Evolutionary conservation across 2,888 invertebrate genomes (phyloP).

Genomic region (Opisthograptis luteolata): DNA sequence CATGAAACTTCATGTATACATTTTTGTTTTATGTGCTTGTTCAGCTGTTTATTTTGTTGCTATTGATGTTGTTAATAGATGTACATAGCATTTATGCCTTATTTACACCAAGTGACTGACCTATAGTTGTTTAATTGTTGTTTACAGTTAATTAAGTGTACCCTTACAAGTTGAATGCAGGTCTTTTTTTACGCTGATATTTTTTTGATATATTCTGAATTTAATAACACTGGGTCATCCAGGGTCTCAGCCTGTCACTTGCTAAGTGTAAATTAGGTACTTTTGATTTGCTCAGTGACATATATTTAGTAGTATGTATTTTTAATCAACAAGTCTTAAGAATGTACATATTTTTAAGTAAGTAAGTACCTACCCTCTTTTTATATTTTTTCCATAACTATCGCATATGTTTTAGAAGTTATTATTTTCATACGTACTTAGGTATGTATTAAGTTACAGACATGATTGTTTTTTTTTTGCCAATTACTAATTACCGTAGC

Average conservation of each 20-base stretch:
- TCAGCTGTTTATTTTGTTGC: constrained; percentile 24
- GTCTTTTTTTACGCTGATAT: too few relatives aligned
- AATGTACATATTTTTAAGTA: neutral
- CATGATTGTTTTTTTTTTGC: neutral
- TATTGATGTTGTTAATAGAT: constrained; percentile 20
- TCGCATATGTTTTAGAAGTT: neutral
- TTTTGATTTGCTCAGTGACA: constrained; percentile 10
- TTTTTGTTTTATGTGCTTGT: constrained; percentile 29
- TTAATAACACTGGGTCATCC: too few relatives aligned
- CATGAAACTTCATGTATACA: constrained; percentile 19
- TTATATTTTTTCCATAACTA: neutral
- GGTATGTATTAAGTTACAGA: neutral
- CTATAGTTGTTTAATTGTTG: too few relatives aligned
- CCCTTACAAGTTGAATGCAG: too few relatives aligned
- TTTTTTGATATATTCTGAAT: too few relatives aligned
- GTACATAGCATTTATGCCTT: constrained; percentile 27
- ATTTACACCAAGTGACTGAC: constrained; percentile 8
- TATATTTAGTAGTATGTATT: neutral
- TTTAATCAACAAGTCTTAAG: too few relatives aligned
- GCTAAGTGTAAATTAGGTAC: neutral
- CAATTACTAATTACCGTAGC: constrained; percentile 7
- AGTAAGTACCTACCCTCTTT: too few relatives aligned
- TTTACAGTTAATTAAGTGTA: too few relatives aligned
- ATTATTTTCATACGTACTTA: neutral
- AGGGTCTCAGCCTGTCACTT: too few relatives aligned